These are phyloP conservation scores for Oryzias curvinotus DNA, from an alignment of 2,113 vertebrate genomes.

Conservation along the genomic window DNA sequence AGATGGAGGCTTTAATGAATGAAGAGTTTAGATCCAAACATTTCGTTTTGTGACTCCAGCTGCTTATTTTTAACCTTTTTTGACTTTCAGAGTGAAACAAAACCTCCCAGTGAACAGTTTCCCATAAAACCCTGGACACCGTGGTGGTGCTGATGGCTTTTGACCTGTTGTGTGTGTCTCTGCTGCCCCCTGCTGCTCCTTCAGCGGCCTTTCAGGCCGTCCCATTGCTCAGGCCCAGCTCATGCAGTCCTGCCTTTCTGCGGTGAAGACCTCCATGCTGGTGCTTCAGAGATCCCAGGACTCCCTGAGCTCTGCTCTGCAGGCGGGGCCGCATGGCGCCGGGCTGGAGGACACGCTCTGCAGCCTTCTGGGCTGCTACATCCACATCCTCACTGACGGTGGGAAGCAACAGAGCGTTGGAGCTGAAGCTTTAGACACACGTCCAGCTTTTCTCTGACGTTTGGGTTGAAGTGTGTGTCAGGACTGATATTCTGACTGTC, in stretches of 20 bases:
- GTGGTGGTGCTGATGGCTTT: too few relatives aligned
- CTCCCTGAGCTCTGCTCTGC: constrained; percentile 63
- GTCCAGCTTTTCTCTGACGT: neutral
- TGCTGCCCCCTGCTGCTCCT: constrained; percentile 48
- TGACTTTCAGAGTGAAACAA: too few relatives aligned
- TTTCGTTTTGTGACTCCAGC: too few relatives aligned
- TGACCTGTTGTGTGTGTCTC: neutral
- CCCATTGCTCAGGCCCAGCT: constrained; percentile 85
- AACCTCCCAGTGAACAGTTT: too few relatives aligned
- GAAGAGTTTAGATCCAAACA: too few relatives aligned
- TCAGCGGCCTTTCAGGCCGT: constrained; percentile 82
- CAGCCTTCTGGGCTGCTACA: constrained; percentile 81
- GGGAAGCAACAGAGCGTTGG: constrained; percentile 19
- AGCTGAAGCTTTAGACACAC: neutral
- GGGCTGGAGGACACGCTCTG: constrained; percentile 79
- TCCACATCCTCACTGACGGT: constrained; percentile 86
- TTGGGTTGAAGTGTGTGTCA: neutral
- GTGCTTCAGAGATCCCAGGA: constrained; percentile 85
- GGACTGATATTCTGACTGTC: neutral
- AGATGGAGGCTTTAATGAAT: too few relatives aligned
- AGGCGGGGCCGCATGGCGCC: constrained; percentile 19
- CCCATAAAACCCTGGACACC: too few relatives aligned
- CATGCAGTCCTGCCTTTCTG: constrained; percentile 86
- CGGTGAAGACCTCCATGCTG: constrained; percentile 86
- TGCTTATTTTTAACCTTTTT: too few relatives aligned